Conservation (phyloP, 2,888 invertebrate species). For the Macropis europaea region DNA sequence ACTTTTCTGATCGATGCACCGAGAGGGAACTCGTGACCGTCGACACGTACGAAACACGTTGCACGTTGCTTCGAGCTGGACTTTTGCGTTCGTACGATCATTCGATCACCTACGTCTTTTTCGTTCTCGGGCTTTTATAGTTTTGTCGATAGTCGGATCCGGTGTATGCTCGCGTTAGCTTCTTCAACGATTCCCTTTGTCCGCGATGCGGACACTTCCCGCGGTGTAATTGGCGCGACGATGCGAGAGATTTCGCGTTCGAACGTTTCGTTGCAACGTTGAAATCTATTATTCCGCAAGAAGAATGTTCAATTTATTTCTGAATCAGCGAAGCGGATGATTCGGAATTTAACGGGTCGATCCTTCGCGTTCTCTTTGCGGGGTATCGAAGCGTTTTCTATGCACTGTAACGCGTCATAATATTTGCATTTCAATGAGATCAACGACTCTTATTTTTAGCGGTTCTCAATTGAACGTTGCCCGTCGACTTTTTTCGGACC, state of each 20-base stretch:
- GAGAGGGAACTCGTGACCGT: conserved; percentile 45
- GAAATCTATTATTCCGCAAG: too few relatives aligned
- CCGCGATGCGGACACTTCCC: too few relatives aligned
- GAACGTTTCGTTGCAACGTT: too few relatives aligned
- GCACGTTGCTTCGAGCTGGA: conserved; percentile 19
- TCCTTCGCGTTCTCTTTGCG: neutral
- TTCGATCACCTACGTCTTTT: neutral
- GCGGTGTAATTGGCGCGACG: too few relatives aligned
- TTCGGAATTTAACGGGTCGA: too few relatives aligned
- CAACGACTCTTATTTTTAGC: conserved; percentile 15
- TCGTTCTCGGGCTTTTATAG: neutral
- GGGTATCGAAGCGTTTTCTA: neutral
- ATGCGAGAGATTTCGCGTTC: too few relatives aligned
- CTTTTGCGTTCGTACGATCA: conserved; percentile 20
- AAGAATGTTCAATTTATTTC: too few relatives aligned
- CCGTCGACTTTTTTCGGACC: too few relatives aligned
- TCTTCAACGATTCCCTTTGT: too few relatives aligned
- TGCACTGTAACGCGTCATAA: neutral
- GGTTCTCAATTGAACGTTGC: neutral
- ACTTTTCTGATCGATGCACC: conserved; percentile 53
- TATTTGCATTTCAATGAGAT: neutral
- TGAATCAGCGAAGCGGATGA: too few relatives aligned
- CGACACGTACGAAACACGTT: conserved; percentile 50
- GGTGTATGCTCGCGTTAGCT: too few relatives aligned
- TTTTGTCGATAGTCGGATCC: neutral